These are phyloP conservation scores for Cephus cinctus DNA, from an alignment of 1,140 invertebrate genomes.

Conservation along the genomic window DNA sequence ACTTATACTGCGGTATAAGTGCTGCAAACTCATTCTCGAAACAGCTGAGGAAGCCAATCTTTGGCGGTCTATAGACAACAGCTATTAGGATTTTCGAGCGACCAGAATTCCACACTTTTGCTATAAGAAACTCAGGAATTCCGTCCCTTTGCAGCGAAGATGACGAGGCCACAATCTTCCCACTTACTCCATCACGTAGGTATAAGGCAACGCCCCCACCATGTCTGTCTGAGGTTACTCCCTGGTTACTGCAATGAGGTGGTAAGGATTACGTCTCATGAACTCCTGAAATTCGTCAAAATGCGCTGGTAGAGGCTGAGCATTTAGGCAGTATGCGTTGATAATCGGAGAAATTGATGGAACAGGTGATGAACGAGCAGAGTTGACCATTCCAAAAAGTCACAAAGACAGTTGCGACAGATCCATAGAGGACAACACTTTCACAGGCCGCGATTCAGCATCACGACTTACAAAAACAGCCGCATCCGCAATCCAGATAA, in stretches of 20 bases:
- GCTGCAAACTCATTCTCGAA: not conserved
- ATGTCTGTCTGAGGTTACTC: not conserved
- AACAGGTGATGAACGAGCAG: not conserved
- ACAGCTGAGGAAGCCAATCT: not conserved
- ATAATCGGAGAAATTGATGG: not conserved
- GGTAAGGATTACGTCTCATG: not conserved
- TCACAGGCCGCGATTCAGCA: not conserved
- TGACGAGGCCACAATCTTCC: not conserved
- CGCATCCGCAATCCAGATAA: not conserved
- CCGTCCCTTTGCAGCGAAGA: not conserved
- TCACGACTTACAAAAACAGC: not conserved
- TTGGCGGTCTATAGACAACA: not conserved
- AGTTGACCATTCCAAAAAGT: not conserved
- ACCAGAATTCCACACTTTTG: not conserved
- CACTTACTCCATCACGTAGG: not conserved
- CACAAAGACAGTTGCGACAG: not conserved
- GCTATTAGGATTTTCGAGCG: not conserved
- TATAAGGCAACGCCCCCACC: not conserved
- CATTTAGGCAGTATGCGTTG: not conserved
- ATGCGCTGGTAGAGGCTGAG: not conserved
- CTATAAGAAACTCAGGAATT: not conserved
- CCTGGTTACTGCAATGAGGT: not conserved
- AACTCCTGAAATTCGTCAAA: not conserved
- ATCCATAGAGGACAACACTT: not conserved
- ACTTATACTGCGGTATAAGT: not conserved